Conservation (phyloP, 2,113 vertebrate species). For the Sinocyclocheilus rhinocerous region DNA sequence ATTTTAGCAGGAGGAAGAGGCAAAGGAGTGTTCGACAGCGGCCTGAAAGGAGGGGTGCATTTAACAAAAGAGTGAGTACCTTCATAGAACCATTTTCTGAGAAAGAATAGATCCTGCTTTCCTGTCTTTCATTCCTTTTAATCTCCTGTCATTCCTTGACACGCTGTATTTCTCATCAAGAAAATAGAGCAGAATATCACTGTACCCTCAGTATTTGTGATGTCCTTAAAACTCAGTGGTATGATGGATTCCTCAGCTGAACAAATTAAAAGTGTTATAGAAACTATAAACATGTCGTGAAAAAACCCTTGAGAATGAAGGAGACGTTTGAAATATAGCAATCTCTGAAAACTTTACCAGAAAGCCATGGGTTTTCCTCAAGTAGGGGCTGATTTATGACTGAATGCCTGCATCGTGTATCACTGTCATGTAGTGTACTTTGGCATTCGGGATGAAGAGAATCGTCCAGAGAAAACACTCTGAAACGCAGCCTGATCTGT, state of each 20-base stretch:
- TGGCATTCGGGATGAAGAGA: constrained; percentile 6
- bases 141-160: neutral
- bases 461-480: constrained; percentile 58
- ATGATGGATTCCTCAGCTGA: constrained; percentile 25
- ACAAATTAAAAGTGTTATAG: constrained; percentile 24
- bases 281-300: constrained; percentile 5
- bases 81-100: neutral
- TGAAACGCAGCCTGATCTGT: constrained; percentile 61
- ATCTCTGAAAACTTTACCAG: constrained; percentile 22
- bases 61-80: constrained; percentile 95
- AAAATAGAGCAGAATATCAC: neutral
- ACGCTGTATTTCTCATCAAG: neutral
- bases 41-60: constrained; percentile 97
- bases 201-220: neutral
- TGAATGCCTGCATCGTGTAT: constrained; percentile 60
- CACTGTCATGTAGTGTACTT: constrained; percentile 61
- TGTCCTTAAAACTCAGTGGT: neutral
- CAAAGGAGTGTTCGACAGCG: constrained; percentile 94
- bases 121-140: neutral
- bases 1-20: constrained; percentile 97
- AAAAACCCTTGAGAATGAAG: constrained; percentile 9
- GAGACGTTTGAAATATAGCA: constrained; percentile 25
- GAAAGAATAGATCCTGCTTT: neutral
- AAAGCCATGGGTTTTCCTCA: constrained; percentile 19
- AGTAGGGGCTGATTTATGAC: constrained; percentile 64